Base-by-base conservation (phyloP, 1,140 invertebrate genomes). In the Scaptomyza montana region DNA sequence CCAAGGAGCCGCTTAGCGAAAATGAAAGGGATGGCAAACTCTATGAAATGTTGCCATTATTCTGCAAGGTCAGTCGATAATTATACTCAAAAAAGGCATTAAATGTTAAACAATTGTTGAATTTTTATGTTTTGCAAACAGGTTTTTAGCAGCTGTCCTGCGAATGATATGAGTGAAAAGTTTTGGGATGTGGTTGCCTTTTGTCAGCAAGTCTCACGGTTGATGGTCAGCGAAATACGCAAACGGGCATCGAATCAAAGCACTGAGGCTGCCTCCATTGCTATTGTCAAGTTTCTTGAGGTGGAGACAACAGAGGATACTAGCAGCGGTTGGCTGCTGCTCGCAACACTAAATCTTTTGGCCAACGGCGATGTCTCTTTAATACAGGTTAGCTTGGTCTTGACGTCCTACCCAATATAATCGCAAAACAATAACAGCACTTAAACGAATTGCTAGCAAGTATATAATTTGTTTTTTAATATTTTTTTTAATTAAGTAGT, bases 31-130 rank as follows among this genome's bases (percentile, higher is more conserved):
- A 99, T 93, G 96, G 97, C 87, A 98, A 98, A 93, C 93, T 99
- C 1, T 99, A 99, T 92, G 98, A 98, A 92, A 99, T 99, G 97
- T 93, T 99, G 80, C 98, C 98, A 46, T 93, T 99, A 8, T 99
- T 99, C 93, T 98, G 97, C 93, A 99, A 99, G 95, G 98, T 99
- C 94, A 93, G 39, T 25, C 12, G 0, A 8, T 56, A 36, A 19
- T 16, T 16, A 16, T 16, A 16, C 16, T 16, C 16, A 16, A 16
- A 16, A 16, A 16, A 16, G 39, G 6, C 30, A 53, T 21, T 2
- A 21, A n/a, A 30, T 57, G 21, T 59, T 25, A n/a, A 13, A 10
- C 25, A 16, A 46, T 43, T 57, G 4, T 7, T 78, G 10, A n/a
- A 1, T 51, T 28, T 10, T 3, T 2, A 13, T 13, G n/a, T 1